These are phyloP conservation scores for Vicugna pacos DNA, from an alignment of 2,113 vertebrate species.

Conservation along the genomic window DNA sequence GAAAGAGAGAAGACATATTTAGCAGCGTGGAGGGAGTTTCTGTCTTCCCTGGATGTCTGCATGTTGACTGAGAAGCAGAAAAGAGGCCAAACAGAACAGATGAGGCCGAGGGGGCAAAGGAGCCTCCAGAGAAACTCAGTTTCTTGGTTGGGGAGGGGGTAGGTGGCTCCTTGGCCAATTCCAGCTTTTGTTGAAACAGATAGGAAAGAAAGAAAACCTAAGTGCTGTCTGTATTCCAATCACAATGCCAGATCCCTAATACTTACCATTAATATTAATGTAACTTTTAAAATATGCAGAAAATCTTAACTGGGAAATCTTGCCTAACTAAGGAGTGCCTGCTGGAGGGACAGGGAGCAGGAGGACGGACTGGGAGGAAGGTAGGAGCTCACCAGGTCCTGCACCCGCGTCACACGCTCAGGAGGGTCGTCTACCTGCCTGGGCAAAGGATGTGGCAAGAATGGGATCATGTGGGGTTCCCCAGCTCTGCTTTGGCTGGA, in stretches of 20 bases:
- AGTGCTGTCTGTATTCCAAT: neutral
- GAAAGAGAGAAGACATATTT: neutral
- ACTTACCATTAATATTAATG: slow-evolving; percentile 66
- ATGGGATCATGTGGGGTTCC: neutral
- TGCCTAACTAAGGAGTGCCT: slow-evolving; percentile 50
- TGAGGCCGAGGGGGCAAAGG: neutral
- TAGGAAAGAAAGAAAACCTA: slow-evolving; percentile 56
- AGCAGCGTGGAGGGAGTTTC: slow-evolving; percentile 30
- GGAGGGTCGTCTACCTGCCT: neutral
- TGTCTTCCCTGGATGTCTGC: slow-evolving; percentile 46
- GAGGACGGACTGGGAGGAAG: neutral
- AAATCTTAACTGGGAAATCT: slow-evolving; percentile 61
- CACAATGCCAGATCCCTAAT: slow-evolving; percentile 26
- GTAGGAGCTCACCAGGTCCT: neutral
- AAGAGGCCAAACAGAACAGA: slow-evolving; percentile 9
- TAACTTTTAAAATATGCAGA: slow-evolving; percentile 69
- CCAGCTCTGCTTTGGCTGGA: slow-evolving; percentile 58
- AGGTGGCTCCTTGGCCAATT: neutral
- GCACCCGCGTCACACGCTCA: neutral
- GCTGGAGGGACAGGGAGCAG: neutral
- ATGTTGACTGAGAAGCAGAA: neutral
- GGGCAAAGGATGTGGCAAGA: neutral
- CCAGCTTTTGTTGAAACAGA: slow-evolving; percentile 57
- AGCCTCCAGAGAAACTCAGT: neutral
- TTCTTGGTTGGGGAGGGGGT: neutral